phyloP scores from a whole-genome alignment of 2,113 vertebrate species.

The Orientallactaga bullata region DNA sequence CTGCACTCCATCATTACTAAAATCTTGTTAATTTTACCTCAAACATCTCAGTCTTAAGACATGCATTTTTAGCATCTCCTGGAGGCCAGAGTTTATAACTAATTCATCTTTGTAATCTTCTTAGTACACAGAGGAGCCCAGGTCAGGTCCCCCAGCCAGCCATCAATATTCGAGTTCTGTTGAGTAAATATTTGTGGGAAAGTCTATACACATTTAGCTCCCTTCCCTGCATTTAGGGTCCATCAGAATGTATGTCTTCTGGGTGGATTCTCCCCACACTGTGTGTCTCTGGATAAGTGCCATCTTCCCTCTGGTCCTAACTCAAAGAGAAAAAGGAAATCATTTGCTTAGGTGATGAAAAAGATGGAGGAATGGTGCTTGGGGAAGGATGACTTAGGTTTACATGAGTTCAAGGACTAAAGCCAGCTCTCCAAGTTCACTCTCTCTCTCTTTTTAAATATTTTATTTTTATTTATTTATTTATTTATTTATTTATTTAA shows the following conservation, averaged over 20 bases:
- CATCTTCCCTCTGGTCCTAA: not conserved
- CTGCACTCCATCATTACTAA: not conserved
- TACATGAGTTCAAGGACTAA: constrained; percentile 9
- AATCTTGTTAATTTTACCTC: not conserved
- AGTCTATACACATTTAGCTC: not conserved
- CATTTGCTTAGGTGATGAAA: constrained; percentile 7
- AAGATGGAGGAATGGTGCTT: not conserved
- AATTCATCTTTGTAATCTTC: not conserved
- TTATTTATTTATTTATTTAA: no score
- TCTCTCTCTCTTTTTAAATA: not conserved
- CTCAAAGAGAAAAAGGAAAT: not conserved
- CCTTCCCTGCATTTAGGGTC: not conserved
- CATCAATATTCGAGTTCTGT: not conserved
- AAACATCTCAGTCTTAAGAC: not conserved
- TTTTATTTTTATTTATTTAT: no score
- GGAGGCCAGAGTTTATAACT: not conserved
- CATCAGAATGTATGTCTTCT: not conserved
- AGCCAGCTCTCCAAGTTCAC: not conserved
- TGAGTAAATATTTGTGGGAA: not conserved
- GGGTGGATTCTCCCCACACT: not conserved
- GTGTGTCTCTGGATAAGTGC: not conserved
- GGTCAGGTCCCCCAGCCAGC: not conserved
- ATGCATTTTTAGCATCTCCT: not conserved
- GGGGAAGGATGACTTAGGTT: not conserved
- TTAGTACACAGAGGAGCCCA: rapidly evolving